phyloP scores from a whole-genome alignment of 2,888 invertebrate species.

The Pseudolycoriella hygida region DNA sequence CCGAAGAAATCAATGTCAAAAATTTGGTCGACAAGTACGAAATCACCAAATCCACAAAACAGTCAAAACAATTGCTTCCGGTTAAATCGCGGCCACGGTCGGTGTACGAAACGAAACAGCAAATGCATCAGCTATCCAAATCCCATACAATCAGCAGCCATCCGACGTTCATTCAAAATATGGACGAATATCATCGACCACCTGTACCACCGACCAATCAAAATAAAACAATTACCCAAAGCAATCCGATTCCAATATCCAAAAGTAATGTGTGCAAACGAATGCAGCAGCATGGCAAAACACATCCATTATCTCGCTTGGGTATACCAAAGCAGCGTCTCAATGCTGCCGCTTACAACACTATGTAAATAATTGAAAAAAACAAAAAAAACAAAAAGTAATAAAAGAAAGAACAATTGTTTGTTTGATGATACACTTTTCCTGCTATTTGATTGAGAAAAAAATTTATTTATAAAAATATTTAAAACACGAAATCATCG shows the following conservation, averaged over 20 bases:
- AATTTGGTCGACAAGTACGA: constrained; percentile 63
- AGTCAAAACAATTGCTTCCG: constrained; percentile 12
- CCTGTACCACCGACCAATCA: constrained; percentile 26
- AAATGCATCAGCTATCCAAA: neutral
- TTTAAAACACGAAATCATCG: no score
- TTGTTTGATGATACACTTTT: no score
- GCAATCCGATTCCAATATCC: constrained; percentile 16
- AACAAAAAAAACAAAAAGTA: neutral
- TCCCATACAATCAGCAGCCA: constrained; percentile 5
- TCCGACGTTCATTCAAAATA: constrained; percentile 3
- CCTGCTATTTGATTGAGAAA: no score
- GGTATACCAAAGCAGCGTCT: constrained; percentile 55
- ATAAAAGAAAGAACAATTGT: neutral
- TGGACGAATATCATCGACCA: constrained; percentile 17
- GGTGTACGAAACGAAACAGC: constrained; percentile 6
- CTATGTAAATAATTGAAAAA: constrained; percentile 41
- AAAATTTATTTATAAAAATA: no score
- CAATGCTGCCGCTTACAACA: constrained; percentile 70
- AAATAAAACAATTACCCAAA: constrained; percentile 6
- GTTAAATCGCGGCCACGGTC: constrained; percentile 9
- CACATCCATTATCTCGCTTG: constrained; percentile 78
- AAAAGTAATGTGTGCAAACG: constrained; percentile 28
- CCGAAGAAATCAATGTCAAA: constrained; percentile 52
- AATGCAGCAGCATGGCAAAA: constrained; percentile 80
- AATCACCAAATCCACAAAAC: constrained; percentile 15